A percentile compares a stretch with the other conserved stretches of the same genome.
Evolutionary conservation across 2,888 invertebrate species (phyloP).

Genomic region (Yponomeuta cagnagella): DNA sequence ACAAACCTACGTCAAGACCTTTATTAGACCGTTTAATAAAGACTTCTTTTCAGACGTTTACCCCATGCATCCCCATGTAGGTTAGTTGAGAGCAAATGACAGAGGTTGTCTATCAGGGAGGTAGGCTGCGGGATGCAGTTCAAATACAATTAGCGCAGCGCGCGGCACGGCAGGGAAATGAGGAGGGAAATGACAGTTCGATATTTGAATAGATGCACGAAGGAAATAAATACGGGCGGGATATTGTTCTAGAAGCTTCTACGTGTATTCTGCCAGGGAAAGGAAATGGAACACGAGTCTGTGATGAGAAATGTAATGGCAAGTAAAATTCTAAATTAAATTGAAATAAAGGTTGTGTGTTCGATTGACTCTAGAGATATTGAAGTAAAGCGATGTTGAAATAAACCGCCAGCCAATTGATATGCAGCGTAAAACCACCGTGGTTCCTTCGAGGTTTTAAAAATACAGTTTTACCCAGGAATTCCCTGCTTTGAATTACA

Average conservation of each 20-base stretch:
- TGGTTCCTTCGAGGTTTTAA: slow-evolving; percentile 52
- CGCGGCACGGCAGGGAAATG: slow-evolving; percentile 48
- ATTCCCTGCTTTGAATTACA: slow-evolving; percentile 75
- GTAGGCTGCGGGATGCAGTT: not conserved
- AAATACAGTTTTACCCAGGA: slow-evolving; percentile 69
- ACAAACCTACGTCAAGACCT: too few species aligned
- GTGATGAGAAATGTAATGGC: not conserved
- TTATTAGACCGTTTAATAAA: too few species aligned
- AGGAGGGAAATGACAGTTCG: slow-evolving; percentile 65
- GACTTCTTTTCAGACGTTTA: not conserved
- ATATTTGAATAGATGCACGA: slow-evolving; percentile 62
- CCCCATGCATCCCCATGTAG: too few species aligned
- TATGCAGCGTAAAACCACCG: slow-evolving; percentile 53
- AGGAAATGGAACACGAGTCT: slow-evolving; percentile 31
- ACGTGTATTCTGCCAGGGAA: slow-evolving; percentile 19
- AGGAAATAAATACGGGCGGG: slow-evolving; percentile 66
- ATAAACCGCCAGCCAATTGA: slow-evolving; percentile 52
- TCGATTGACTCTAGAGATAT: not conserved
- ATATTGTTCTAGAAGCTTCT: slow-evolving; percentile 46
- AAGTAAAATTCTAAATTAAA: not conserved
- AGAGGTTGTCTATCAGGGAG: not conserved
- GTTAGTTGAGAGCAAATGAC: not conserved
- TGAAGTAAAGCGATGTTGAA: slow-evolving; percentile 45
- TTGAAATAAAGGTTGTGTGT: not conserved
- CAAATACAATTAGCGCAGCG: slow-evolving; percentile 30